Evolutionary conservation across 2,797 vertebrate species (phyloP).

Genomic region (Bryconaethiops microstoma): DNA sequence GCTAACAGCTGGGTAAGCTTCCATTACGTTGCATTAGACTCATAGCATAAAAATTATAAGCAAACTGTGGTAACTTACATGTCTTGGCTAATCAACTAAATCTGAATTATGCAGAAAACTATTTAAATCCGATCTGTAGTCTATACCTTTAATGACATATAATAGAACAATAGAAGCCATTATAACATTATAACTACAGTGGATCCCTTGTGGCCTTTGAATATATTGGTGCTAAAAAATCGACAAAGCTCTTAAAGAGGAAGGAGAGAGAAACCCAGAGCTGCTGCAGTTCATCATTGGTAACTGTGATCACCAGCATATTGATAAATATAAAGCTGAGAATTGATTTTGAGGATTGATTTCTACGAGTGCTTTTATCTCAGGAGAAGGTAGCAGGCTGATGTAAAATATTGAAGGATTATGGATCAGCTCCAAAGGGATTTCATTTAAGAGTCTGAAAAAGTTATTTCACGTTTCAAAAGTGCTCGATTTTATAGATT

Average conservation of each 20-base stretch:
- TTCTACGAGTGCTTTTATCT: slow-evolving; percentile 3
- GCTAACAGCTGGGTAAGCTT: too few species aligned
- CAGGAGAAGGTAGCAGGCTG: neutral
- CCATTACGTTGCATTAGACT: neutral
- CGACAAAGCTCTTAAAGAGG: neutral
- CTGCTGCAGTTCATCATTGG: slow-evolving; percentile 1
- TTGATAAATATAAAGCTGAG: slow-evolving; percentile 9
- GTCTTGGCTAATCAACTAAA: neutral
- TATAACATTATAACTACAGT: neutral
- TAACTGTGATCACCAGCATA: slow-evolving; percentile 3
- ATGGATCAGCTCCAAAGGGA: neutral
- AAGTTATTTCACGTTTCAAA: neutral
- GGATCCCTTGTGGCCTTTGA: neutral
- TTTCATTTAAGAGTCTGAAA: neutral
- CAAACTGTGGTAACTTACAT: neutral
- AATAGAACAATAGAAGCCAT: neutral
- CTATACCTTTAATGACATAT: neutral
- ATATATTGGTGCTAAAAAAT: neutral
- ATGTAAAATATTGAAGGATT: neutral
- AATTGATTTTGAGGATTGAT: slow-evolving; percentile 10
- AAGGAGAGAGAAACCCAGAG: neutral
- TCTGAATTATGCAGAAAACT: neutral
- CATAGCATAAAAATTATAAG: neutral
- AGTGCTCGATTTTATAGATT: slow-evolving; percentile 11
- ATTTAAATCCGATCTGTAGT: neutral